Percentiles rank a stretch among this genome's conserved stretches.
These are phyloP conservation scores for Taeniopygia guttata DNA, from an alignment of 2,797 vertebrate species.

Conservation along the genomic window DNA sequence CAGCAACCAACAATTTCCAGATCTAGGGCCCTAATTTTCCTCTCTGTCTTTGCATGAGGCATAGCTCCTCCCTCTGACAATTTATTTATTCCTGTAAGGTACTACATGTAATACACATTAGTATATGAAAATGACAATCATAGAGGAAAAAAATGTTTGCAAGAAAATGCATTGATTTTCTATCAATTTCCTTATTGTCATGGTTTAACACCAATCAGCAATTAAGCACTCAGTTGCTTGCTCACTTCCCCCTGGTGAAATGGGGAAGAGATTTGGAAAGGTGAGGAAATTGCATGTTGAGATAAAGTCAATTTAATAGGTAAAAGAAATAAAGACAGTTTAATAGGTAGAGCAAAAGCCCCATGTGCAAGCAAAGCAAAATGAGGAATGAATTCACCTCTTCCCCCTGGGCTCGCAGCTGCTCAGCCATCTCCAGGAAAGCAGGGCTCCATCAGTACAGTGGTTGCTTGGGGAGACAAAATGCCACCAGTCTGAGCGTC, in stretches of 20 bases:
- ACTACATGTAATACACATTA: background rate
- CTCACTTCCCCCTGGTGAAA: background rate
- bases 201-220: background rate
- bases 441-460: background rate
- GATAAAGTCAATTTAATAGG: background rate
- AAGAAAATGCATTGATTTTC: background rate
- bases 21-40: background rate
- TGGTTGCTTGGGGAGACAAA: background rate
- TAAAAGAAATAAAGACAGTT: background rate
- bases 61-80: background rate
- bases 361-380: background rate
- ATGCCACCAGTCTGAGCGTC: background rate
- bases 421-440: background rate
- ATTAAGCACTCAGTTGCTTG: background rate
- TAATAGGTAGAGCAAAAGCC: background rate
- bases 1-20: background rate
- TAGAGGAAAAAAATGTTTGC: background rate
- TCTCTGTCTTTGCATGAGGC: background rate
- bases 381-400: background rate
- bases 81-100: background rate
- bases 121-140: background rate
- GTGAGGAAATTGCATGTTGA: background rate
- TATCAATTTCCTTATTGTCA: background rate
- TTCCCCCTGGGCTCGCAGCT: background rate
- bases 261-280: background rate